phyloP scores from a whole-genome alignment of 2,797 vertebrate genomes.

The Distichodus sexfasciatus region DNA sequence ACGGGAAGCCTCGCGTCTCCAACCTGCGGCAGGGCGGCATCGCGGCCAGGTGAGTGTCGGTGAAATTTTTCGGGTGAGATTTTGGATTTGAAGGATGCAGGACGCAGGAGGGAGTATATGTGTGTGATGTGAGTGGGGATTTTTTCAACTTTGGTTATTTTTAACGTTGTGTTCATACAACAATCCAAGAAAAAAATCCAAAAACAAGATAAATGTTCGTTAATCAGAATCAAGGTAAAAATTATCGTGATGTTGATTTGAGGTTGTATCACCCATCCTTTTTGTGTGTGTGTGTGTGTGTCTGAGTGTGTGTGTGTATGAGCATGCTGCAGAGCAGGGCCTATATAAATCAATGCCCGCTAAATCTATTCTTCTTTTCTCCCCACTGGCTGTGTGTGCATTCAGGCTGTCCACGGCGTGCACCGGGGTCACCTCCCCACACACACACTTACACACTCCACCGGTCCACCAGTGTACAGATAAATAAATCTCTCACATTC shows the following conservation, averaged over 20 bases:
- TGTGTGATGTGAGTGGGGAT: neutral
- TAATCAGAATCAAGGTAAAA: neutral
- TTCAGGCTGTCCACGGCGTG: constrained; percentile 4
- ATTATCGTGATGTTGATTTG: too few species aligned
- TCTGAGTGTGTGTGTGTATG: neutral
- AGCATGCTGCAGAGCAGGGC: neutral
- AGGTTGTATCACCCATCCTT: too few species aligned
- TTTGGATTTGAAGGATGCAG: neutral
- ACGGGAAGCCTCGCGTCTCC: constrained; percentile 94
- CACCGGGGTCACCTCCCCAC: constrained; percentile 8
- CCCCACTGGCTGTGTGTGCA: neutral
- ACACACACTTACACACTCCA: constrained; percentile 8
- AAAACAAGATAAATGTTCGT: too few species aligned
- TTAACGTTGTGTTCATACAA: too few species aligned
- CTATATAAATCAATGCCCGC: constrained; percentile 29
- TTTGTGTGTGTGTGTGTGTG: neutral
- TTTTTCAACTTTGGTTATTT: neutral
- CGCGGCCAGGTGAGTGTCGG: constrained; percentile 84
- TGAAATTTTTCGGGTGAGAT: neutral
- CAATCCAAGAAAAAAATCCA: too few species aligned
- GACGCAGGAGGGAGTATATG: neutral
- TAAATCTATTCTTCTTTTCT: constrained; percentile 15
- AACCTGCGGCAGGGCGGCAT: constrained; percentile 97
- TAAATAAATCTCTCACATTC: neutral
- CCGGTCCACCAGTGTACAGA: too few species aligned